These are phyloP conservation scores for Galaxias olidus DNA, from an alignment of 2,797 vertebrate genomes.

Conservation along the genomic window DNA sequence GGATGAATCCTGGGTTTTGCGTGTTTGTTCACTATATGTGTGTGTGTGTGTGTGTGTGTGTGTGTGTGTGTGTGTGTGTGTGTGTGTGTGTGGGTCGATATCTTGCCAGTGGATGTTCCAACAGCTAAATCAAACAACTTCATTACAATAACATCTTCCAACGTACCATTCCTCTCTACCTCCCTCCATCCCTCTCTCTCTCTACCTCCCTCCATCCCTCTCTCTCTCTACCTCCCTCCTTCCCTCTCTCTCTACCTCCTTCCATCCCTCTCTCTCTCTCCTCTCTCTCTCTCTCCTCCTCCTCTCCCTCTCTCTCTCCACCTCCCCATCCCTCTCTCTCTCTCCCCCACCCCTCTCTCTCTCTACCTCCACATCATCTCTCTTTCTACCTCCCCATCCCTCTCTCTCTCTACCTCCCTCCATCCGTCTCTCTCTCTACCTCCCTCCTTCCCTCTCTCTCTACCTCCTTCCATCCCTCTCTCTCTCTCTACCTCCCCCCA, in stretches of 20 bases:
- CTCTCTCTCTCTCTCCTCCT: background rate
- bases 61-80: background rate
- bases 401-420: no score
- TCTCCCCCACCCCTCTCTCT: no score
- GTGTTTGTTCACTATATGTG: conserved; percentile 3
- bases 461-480: background rate
- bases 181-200: background rate
- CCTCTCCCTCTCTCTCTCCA: conserved; percentile 1
- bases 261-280: conserved; percentile 1
- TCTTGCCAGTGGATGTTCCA: background rate
- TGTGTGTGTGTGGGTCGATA: background rate
- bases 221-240: background rate
- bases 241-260: background rate
- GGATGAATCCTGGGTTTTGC: conserved; percentile 14
- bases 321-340: background rate
- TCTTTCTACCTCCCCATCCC: no score
- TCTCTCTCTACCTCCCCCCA: no score
- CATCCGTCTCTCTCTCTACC: background rate
- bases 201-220: background rate
- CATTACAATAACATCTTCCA: no score
- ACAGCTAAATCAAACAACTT: background rate
- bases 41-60: conserved; percentile 10
- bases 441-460: background rate
- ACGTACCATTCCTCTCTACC: background rate
- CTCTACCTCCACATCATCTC: no score